phyloP scores from a whole-genome alignment of 2,797 vertebrate species.

The Channa striata region DNA sequence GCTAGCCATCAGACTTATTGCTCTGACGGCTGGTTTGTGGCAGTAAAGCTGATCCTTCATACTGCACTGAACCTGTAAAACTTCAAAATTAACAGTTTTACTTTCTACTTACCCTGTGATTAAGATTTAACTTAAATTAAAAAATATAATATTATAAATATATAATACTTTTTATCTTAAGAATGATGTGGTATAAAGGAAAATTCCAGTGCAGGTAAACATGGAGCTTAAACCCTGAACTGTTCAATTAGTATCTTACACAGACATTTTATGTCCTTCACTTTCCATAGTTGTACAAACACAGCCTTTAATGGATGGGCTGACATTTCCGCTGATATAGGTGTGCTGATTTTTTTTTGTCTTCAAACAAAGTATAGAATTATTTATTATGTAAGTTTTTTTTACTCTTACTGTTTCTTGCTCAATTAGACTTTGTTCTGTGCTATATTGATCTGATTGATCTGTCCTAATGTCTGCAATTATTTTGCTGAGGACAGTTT shows the following conservation, averaged over 20 bases:
- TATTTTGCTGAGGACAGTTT: neutral
- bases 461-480: neutral
- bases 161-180: too few species aligned
- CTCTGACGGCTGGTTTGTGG: conserved; percentile 8
- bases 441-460: too few species aligned
- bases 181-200: neutral
- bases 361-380: too few species aligned
- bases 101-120: too few species aligned
- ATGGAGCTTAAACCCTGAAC: too few species aligned
- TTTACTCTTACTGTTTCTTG: neutral
- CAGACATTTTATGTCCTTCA: neutral
- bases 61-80: neutral
- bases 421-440: neutral
- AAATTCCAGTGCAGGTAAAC: too few species aligned
- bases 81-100: neutral
- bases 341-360: too few species aligned
- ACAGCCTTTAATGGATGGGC: neutral
- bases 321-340: too few species aligned
- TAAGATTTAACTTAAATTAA: neutral
- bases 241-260: neutral
- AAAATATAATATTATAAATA: too few species aligned
- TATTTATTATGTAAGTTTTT: too few species aligned
- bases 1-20: conserved; percentile 20
- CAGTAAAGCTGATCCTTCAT: conserved; percentile 8
- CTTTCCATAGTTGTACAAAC: neutral